Base-by-base conservation (phyloP, 2,113 vertebrate species). In the Passerina amoena region DNA sequence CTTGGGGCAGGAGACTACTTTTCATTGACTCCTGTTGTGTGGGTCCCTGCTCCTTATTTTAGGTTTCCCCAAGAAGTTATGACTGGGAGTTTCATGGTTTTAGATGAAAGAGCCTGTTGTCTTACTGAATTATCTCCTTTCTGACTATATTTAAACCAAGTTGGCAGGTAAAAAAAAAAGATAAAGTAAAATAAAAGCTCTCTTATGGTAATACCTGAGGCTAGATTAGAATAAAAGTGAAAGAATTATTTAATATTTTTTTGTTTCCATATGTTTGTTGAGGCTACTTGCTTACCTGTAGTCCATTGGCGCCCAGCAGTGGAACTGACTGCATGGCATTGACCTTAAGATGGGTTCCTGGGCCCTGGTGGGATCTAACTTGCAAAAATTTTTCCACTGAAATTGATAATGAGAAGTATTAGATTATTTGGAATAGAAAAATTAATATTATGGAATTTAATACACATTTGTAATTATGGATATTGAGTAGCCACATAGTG, bases 71-170 rank as follows among this genome's bases (percentile, higher is more conserved):
- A 44, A 82, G 79, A 96, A 90, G 68, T 94, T 88, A 47, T 71
- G 83, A 53, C 71, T 50, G 24, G 15, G 48, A 90, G 38, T 90
- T 64, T 71, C 33, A 82, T 24, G 72, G 66, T 37, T 94, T 88
- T 61, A 80, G 71, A 97, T 95, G 82, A 96, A 96, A 94, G 95
- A 88, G 47, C 51, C 65, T 85, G 91, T 96, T 97, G 96, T 97
- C 95, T 87, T 73, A 33, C 84, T 93, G 73, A 95, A 97, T 97
- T 96, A 93, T 95, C 91, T 94, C 70, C 42, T 80, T 77, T 85
- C 75, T 90, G 64, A 82, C 48, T 75, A 17, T 93, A 71, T 79
- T 73, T 83, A 88, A 96, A 91, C 63, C 80, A 82, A 88, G 70
- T 45, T 94, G 91, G 30, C 71, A 92, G 90, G 86, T 95, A 30